Evolutionary conservation across 2,888 invertebrate genomes (phyloP).

Genomic region (Athripsodes cinereus): DNA sequence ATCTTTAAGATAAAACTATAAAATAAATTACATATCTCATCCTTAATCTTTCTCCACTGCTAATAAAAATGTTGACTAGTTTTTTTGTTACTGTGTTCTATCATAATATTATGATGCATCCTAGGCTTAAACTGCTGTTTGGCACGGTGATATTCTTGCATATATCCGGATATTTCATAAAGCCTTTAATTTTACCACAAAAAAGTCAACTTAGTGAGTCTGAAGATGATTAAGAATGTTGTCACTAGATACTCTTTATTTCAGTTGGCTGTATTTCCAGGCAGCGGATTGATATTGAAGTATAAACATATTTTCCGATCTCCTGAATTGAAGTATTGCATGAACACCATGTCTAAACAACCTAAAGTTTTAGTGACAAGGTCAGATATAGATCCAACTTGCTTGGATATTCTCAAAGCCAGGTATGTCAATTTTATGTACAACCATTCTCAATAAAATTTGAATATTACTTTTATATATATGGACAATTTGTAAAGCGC

Average conservation of each 20-base stretch:
- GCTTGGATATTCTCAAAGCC: slow-evolving; percentile 49
- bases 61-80: no score
- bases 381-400: slow-evolving; percentile 51
- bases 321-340: background rate
- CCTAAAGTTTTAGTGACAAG: slow-evolving; percentile 58
- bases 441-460: background rate
- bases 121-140: slow-evolving; percentile 10
- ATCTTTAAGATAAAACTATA: no score
- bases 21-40: no score
- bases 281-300: background rate
- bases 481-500: no score
- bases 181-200: slow-evolving; percentile 18
- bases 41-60: no score
- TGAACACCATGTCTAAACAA: slow-evolving; percentile 26
- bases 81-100: no score
- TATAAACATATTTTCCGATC: background rate
- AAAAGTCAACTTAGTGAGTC: no score
- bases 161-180: slow-evolving; percentile 13
- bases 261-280: slow-evolving; percentile 5
- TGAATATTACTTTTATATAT: no score
- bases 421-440: slow-evolving; percentile 42
- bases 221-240: background rate
- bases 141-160: slow-evolving; percentile 14
- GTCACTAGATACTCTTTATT: background rate
- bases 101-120: no score